A percentile compares a stretch with the other conserved stretches of the same genome.
These are phyloP conservation scores for Agonopterix subpropinquella DNA, from an alignment of 2,888 invertebrate genomes.

Conservation along the genomic window DNA sequence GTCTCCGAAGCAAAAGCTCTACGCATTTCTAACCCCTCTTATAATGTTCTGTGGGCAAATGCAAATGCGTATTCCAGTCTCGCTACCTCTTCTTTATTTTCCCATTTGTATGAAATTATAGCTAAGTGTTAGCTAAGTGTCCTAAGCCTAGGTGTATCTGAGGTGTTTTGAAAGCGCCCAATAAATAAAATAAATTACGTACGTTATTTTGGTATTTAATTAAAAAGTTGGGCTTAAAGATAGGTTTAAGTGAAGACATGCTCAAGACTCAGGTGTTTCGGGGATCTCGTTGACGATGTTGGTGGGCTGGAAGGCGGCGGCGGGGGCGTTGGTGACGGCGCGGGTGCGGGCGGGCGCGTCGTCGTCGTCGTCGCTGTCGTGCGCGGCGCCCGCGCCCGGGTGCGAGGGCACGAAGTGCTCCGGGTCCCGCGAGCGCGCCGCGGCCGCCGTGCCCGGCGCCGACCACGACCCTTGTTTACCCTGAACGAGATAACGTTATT, in stretches of 20 bases:
- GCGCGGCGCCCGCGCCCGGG: slow-evolving; percentile 81
- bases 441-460: slow-evolving; percentile 72
- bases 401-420: slow-evolving; percentile 75
- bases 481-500: not conserved
- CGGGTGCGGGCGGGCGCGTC: slow-evolving; percentile 37
- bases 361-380: slow-evolving; percentile 78
- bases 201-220: not conserved
- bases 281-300: not conserved
- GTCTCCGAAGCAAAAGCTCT: no score
- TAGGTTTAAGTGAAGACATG: no score
- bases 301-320: slow-evolving; percentile 2
- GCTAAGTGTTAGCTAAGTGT: no score
- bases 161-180: no score
- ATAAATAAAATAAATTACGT: no score
- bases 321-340: not conserved
- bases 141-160: no score
- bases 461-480: slow-evolving; percentile 56
- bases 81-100: no score
- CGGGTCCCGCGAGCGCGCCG: slow-evolving; percentile 67
- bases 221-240: not conserved
- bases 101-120: no score
- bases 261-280: not conserved
- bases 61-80: no score
- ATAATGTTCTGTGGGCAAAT: no score
- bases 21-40: no score